These are phyloP conservation scores for Melinaea menophilus DNA, from an alignment of 2,888 invertebrate species.

Conservation along the genomic window DNA sequence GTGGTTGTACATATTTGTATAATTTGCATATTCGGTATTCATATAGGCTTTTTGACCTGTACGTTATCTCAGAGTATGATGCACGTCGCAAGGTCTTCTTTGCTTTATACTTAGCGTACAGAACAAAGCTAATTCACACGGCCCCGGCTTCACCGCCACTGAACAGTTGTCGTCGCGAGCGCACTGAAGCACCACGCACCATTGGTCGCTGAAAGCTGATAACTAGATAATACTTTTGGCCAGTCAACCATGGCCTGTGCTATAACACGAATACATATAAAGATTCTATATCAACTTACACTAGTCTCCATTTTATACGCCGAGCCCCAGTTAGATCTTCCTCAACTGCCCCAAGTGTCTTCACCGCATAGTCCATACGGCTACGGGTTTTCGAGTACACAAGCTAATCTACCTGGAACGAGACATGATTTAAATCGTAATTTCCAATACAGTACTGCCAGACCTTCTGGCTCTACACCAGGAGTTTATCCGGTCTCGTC, in stretches of 20 bases:
- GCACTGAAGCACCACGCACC: conserved; percentile 65
- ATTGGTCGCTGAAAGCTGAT: conserved; percentile 43
- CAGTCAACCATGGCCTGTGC: conserved; percentile 60
- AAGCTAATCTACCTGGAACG: conserved; percentile 61
- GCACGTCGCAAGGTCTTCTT: conserved; percentile 32
- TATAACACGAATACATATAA: conserved; percentile 43
- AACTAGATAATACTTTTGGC: conserved; percentile 36
- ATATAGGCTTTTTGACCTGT: conserved; percentile 18
- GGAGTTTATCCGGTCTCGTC: conserved; percentile 60
- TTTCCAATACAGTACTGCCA: conserved; percentile 57
- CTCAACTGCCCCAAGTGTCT: conserved; percentile 64
- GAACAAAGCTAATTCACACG: conserved; percentile 68
- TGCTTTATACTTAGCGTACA: conserved; percentile 30
- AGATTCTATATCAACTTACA: conserved; percentile 48
- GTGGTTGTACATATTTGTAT: not conserved
- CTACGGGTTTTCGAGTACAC: conserved; percentile 63
- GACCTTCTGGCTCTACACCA: conserved; percentile 50
- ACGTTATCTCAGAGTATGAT: conserved; percentile 26
- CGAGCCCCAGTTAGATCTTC: conserved; percentile 75
- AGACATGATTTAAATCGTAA: conserved; percentile 59
- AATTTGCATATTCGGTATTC: not conserved
- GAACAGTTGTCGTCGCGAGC: conserved; percentile 64
- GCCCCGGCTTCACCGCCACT: conserved; percentile 48
- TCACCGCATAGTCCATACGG: conserved; percentile 56
- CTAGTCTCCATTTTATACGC: conserved; percentile 40